Evolutionary conservation across 2,113 vertebrate genomes (phyloP), one percentile per base, ranked within the genome.

Genomic region (Motacilla alba): DNA sequence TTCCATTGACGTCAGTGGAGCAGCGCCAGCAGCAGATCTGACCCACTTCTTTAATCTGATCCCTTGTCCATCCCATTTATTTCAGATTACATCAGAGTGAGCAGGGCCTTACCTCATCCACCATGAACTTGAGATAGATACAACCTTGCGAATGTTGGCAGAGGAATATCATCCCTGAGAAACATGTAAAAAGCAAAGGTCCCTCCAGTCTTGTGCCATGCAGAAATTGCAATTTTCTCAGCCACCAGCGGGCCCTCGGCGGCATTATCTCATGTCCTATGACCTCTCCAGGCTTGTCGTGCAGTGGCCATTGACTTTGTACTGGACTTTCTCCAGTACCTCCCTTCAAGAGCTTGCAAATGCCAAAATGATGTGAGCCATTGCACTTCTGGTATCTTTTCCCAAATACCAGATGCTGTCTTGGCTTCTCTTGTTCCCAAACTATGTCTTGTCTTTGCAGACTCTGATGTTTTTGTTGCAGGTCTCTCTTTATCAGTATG

Each of bases 11-110:
- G 96, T 95, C 95, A 96, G 91, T 96, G 93, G 93, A 94, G 82
- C 8, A 1, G 72, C 0, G 52, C 82, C 90, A 94, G 82, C 8
- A 1, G 74, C 90, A 93, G 92, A 83, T 88, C 93, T 95, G 96
- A 90, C 94, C 95, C 93, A 94, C 75, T 96, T 96, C 82, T 91
- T 97, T 97, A 97, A 96, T 95, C 95, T 97, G 84, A 95, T 97
- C 87, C 50, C 77, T 92, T 91, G 69, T 96, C 93, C 91, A 96
- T 94, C 93, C 91, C 89, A 58, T 87, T 97, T 94, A 95, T 95
- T 95, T 89, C 78, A 91, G 91, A 73, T 95, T 94, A 94, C 93
- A 83, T 96, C 95, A 95, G 83, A 96, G 52, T 33, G 84, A 88
- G 70, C 59, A 74, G 63, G 64, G 24, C 68, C 90, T 91, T 95